Conservation (phyloP, 2,888 invertebrate species). For the Epirrita christyi region DNA sequence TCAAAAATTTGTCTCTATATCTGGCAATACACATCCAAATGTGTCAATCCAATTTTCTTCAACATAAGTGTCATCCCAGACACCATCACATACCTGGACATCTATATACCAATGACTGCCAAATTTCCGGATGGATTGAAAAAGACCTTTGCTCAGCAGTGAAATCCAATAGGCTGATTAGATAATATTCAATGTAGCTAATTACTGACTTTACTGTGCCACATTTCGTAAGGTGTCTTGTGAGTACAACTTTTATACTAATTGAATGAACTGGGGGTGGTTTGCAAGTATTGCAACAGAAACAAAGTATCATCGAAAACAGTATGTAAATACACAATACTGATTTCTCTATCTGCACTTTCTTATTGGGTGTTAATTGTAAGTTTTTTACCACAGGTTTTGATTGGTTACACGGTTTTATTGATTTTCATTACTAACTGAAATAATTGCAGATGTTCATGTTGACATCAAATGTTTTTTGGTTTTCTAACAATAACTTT, state of each 20-base stretch:
- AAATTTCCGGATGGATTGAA: too few species aligned
- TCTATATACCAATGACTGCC: too few species aligned
- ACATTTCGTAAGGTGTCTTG: background rate
- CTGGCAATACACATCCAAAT: too few species aligned
- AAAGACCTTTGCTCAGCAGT: too few species aligned
- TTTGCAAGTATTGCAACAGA: background rate
- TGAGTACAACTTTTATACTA: background rate
- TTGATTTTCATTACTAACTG: constrained; percentile 34
- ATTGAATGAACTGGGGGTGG: constrained; percentile 4
- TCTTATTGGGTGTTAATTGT: constrained; percentile 24
- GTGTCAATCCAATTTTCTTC: too few species aligned
- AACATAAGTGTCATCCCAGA: too few species aligned
- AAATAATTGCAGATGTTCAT: constrained; percentile 22
- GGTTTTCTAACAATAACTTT: constrained; percentile 37
- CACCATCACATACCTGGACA: too few species aligned
- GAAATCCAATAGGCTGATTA: too few species aligned
- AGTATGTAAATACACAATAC: constrained; percentile 31
- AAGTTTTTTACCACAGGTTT: constrained; percentile 26
- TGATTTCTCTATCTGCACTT: constrained; percentile 13
- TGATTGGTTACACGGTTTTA: constrained; percentile 22
- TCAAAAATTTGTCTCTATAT: too few species aligned
- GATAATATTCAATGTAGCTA: too few species aligned
- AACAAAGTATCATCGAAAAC: background rate
- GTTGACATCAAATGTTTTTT: constrained; percentile 31
- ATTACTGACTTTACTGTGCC: too few species aligned